Conservation (phyloP, 2,888 invertebrate species). For the Phengaris alcon region DNA sequence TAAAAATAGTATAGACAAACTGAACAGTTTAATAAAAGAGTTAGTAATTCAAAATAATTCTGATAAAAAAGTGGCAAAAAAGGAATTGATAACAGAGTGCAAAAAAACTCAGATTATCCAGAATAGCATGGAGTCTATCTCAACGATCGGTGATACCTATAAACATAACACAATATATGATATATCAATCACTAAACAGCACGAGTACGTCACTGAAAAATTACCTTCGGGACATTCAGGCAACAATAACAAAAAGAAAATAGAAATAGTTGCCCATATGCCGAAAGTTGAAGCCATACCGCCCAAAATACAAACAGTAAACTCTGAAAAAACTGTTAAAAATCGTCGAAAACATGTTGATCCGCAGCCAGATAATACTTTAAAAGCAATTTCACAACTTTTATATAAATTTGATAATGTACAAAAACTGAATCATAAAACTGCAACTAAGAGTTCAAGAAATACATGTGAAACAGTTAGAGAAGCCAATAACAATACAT, state of each 20-base stretch:
- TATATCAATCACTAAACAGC: not conserved
- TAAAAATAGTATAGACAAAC: conserved; percentile 65
- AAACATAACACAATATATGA: not conserved
- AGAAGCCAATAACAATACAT: not conserved
- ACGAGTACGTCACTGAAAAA: not conserved
- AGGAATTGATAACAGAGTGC: conserved; percentile 35
- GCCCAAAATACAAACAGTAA: conserved; percentile 49
- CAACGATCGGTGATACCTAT: not conserved
- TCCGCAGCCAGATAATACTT: conserved; percentile 55
- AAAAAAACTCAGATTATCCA: conserved; percentile 17
- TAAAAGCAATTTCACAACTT: conserved; percentile 67
- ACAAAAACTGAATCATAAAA: conserved; percentile 54
- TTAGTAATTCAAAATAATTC: conserved; percentile 44
- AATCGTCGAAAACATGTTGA: conserved; percentile 46
- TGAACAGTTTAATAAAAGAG: conserved; percentile 63
- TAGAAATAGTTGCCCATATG: conserved; percentile 39
- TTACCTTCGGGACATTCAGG: conserved; percentile 39
- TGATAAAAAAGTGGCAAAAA: conserved; percentile 41
- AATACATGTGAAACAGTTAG: conserved; percentile 47
- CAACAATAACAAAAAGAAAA: conserved; percentile 34
- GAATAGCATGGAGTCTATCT: not conserved
- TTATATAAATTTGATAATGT: conserved; percentile 63
- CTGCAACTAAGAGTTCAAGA: conserved; percentile 37
- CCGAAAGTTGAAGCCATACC: conserved; percentile 61
- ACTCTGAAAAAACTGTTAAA: conserved; percentile 47